Evolutionary conservation across 2,113 vertebrate genomes (phyloP), one percentile per base, ranked within the genome.

Genomic region (Clupea harengus): DNA sequence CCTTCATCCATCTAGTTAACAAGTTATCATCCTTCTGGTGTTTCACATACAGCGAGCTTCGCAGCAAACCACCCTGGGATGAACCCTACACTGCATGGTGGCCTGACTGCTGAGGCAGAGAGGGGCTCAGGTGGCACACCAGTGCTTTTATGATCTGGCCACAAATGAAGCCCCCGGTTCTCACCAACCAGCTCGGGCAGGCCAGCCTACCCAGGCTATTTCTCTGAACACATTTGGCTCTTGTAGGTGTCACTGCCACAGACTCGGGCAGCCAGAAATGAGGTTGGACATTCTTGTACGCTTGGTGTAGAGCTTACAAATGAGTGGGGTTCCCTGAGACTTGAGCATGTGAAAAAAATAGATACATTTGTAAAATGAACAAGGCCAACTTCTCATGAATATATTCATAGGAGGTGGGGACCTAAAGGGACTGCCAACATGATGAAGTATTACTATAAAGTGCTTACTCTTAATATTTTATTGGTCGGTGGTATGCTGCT

Each of bases 381-480:
- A 75, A 75, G 72, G 72, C 72, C 32, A 44, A 28, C 7, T 67
- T 78, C 72, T 28, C 72, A 78, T 78, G 72, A 78, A 78, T 78
- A 78, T 78, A 78, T 78, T 78, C 72, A 78, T 78, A 13, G 11
- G 28, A 39, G 72, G 72, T 32, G 11, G 25, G 72, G 25, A 15
- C 72, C 39, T 39, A 78, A 78, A 78, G 72, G 10, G 25, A 39
- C 72, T 78, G 72, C 39, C 72, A 78, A 4, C 72, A 78, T 78
- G 72, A 78, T 78, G 72, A 44, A 78, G 32, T 78, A 78, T 78
- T 78, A 13, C 32, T 39, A 15, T 39, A 78, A 78, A 78, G 39
- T 78, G 72, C 72, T 39, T 78, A 78, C 28, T 78, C 72, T 15
- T 78, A 5, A 78, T 78, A 78, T 78, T 78, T 78, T 44, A 78